Evolutionary conservation across 2,797 vertebrate genomes (phyloP).

Genomic region (Chrosomus eos): DNA sequence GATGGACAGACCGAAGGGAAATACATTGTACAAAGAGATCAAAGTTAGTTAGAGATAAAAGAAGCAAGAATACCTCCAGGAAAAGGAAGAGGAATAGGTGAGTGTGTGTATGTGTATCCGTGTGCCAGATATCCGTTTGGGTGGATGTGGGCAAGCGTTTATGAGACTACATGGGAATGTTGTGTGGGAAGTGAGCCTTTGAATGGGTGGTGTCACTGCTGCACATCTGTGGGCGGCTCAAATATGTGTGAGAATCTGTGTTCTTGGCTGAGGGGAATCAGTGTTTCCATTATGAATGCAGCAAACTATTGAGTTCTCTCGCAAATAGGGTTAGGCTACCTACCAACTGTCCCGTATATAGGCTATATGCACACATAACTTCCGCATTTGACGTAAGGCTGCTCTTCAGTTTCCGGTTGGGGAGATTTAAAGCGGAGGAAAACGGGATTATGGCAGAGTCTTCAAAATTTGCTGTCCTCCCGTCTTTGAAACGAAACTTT

Average conservation of each 20-base stretch:
- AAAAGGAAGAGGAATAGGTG: slow-evolving; percentile 11
- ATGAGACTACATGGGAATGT: slow-evolving; percentile 25
- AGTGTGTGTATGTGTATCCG: slow-evolving; percentile 1
- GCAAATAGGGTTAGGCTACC: too few species aligned
- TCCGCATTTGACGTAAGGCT: too few species aligned
- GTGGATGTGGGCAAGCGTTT: slow-evolving; percentile 13
- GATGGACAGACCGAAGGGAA: slow-evolving; percentile 54
- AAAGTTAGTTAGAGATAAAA: slow-evolving; percentile 69
- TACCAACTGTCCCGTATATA: too few species aligned
- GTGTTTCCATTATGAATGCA: slow-evolving; percentile 49
- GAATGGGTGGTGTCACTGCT: not conserved
- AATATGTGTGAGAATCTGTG: slow-evolving; percentile 41
- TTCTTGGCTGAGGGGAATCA: slow-evolving; percentile 45
- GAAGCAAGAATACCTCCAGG: slow-evolving; percentile 52
- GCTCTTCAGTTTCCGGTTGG: too few species aligned
- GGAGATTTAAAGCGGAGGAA: too few species aligned
- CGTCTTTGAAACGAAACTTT: too few species aligned
- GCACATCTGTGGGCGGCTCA: slow-evolving; percentile 64
- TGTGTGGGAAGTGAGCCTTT: slow-evolving; percentile 58
- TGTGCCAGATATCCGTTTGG: not conserved
- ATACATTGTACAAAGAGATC: slow-evolving; percentile 21
- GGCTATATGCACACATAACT: too few species aligned
- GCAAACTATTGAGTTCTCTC: not conserved
- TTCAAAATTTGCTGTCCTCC: too few species aligned
- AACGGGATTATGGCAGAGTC: too few species aligned